phyloP scores from a whole-genome alignment of 2,888 invertebrate species.

The Clitarchus hookeri region DNA sequence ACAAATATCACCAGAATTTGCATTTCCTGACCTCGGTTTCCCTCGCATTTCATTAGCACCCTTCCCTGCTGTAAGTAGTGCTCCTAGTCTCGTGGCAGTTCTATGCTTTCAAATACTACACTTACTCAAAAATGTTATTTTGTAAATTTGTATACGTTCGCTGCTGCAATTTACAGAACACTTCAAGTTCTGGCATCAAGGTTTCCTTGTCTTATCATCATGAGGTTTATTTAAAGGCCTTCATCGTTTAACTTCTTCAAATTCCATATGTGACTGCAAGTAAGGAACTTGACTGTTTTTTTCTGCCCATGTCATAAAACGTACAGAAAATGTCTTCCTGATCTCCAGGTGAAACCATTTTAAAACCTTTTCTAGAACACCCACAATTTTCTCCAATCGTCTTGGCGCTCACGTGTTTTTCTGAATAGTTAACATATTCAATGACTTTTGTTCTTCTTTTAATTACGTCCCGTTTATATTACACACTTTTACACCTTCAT shows the following conservation, averaged over 20 bases:
- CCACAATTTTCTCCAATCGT: neutral
- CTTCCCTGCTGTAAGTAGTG: neutral
- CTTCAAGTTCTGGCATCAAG: too few relatives aligned
- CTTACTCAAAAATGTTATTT: neutral
- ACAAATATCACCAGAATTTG: neutral
- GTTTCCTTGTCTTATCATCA: neutral
- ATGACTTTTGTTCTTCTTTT: neutral
- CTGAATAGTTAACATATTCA: neutral
- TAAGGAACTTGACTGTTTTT: neutral
- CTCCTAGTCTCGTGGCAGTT: neutral
- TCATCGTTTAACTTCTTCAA: neutral
- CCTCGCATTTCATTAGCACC: neutral
- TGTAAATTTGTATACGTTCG: too few relatives aligned
- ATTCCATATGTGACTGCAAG: neutral
- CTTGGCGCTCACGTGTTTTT: neutral
- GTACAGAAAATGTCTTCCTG: neutral
- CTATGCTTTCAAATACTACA: neutral
- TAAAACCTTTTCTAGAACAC: too few relatives aligned
- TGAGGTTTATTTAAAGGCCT: neutral
- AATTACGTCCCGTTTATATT: neutral
- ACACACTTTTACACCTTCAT: neutral
- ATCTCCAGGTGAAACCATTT: neutral
- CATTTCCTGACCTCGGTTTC: constrained; percentile 17
- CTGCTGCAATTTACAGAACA: too few relatives aligned
- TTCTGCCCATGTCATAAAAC: neutral